Evolutionary conservation across 2,888 invertebrate species (phyloP), one percentile per base, ranked within the genome.

Genomic region (Mimachlamys varia): DNA sequence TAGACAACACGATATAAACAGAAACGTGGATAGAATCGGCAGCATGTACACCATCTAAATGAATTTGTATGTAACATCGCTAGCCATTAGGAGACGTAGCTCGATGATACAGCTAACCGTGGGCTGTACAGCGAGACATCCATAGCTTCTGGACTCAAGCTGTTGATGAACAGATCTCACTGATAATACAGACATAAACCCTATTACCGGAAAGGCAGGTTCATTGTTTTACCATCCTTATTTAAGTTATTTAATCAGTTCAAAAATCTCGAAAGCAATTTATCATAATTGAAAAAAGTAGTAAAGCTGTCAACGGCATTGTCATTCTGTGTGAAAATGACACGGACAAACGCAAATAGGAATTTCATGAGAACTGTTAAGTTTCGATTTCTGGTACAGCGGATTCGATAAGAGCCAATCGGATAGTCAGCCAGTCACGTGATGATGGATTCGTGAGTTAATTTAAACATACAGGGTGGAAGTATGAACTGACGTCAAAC

Each of bases 261-360:
- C 33, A 76, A 76, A 62, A 76, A 76, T 76, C 76, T 33, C 27
- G 76, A 27, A 33, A 76, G 76, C 15, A 76, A 33, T 76, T 33
- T 76, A 76, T 76, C 76, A 33, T 33, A 76, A 76, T 76, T 76
- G 76, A 33, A 76, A 76, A 76, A 76, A 33, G 76, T 33, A 76
- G 76, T 76, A 13, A 76, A 76, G 27, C 76, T 76, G 76, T 76
- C 76, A 33, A 12, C 76, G 27, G 19, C 12, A 27, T 12, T 76
- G 76, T 33, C 15, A 27, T 12, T 27, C 76, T 22, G 33, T 76
- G 44, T 44, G 44, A 44, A 5, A 44, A 44, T 5, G 7, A 44
- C 44, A 44, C 44, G 44, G 44, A 44, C 44, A 44, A 3, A 44
- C 44, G 44, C 1, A 58, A 19, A 19, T 27, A 27, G 7, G 76